phyloP scores from a whole-genome alignment of 2,888 invertebrate genomes.

The Drosophila pseudotakahashii region DNA sequence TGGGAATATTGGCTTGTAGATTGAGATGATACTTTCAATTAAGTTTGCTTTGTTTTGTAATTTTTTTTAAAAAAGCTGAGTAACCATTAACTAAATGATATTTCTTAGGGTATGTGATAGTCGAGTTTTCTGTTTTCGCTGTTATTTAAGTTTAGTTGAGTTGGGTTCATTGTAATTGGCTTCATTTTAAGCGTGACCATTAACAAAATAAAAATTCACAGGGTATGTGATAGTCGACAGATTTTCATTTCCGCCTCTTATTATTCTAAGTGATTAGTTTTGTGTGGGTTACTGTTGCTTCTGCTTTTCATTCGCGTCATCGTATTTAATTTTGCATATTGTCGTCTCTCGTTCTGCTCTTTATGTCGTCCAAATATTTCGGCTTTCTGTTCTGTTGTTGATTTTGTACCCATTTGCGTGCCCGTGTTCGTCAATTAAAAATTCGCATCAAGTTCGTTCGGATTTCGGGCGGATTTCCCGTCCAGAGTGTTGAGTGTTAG shows the following conservation, averaged over 20 bases:
- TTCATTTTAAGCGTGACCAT: no score
- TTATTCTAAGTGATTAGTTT: slow-evolving; percentile 30
- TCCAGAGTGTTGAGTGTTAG: slow-evolving; percentile 17
- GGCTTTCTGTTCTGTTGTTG: slow-evolving; percentile 42
- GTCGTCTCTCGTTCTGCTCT: slow-evolving; percentile 58
- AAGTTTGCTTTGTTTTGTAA: neutral
- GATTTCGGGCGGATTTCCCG: slow-evolving; percentile 37
- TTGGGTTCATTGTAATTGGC: no score
- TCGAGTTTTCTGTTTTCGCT: neutral
- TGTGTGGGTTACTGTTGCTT: slow-evolving; percentile 29
- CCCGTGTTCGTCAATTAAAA: slow-evolving; percentile 63
- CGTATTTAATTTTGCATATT: slow-evolving; percentile 79
- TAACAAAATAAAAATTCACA: neutral
- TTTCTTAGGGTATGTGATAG: neutral
- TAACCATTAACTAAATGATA: neutral
- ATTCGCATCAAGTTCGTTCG: slow-evolving; percentile 58
- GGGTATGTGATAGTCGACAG: slow-evolving; percentile 2
- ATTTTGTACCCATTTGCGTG: slow-evolving; percentile 59
- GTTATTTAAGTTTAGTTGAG: no score
- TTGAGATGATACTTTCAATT: neutral
- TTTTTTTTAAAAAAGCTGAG: no score
- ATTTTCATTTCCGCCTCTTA: neutral
- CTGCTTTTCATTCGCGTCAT: slow-evolving; percentile 68
- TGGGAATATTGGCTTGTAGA: neutral
- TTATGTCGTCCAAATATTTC: slow-evolving; percentile 35